A percentile compares a stretch with the other conserved stretches of the same genome.
phyloP scores from a whole-genome alignment of 2,113 vertebrate genomes.

The Pseudorasbora parva region DNA sequence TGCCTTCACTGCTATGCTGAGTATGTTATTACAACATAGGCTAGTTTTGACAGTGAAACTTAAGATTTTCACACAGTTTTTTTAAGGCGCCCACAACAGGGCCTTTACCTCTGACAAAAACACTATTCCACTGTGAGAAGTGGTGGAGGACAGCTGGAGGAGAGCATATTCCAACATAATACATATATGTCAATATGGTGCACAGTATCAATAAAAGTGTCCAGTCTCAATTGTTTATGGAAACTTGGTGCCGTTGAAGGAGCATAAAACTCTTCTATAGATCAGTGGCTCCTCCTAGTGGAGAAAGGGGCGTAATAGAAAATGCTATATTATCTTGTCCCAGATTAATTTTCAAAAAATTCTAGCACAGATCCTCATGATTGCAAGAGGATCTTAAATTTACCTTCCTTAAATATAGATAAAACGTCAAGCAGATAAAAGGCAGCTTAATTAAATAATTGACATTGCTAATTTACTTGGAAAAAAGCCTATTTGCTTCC shows the following conservation, averaged over 20 bases:
- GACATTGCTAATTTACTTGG: neutral
- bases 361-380: too few species aligned
- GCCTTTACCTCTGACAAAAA: neutral
- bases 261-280: neutral
- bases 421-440: too few species aligned
- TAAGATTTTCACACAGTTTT: neutral
- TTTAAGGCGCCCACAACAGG: neutral
- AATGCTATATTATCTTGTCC: neutral
- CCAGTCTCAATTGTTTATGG: neutral
- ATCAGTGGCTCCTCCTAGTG: slow-evolving; percentile 30
- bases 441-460: neutral
- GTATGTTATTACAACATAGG: slow-evolving; percentile 2
- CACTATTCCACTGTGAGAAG: neutral
- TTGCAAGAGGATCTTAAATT: too few species aligned
- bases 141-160: neutral
- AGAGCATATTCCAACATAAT: neutral
- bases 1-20: neutral
- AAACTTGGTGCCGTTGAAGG: neutral
- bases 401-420: neutral
- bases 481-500: neutral
- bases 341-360: neutral
- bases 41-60: neutral
- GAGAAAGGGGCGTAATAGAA: neutral
- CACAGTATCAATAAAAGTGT: neutral
- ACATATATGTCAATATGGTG: too few species aligned